phyloP scores from a whole-genome alignment of 2,888 invertebrate genomes.

The Drosophila yooni region DNA sequence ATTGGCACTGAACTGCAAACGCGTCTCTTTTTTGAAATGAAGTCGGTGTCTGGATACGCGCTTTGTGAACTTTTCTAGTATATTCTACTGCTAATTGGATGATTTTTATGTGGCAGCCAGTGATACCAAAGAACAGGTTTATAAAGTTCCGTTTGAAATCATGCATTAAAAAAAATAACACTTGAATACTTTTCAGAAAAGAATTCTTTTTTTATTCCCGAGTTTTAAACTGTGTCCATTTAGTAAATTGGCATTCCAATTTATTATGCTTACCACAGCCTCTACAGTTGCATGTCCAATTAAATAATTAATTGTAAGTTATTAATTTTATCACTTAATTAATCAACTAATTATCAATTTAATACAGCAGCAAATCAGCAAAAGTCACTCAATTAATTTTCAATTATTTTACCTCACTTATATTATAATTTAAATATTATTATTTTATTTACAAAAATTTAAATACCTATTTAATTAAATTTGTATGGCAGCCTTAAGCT shows the following conservation, averaged over 20 bases:
- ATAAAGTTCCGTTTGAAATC: not conserved
- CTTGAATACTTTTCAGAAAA: not conserved
- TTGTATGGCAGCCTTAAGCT: too few relatives aligned
- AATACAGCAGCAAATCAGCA: too few relatives aligned
- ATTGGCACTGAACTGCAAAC: not conserved
- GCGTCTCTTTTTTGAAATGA: not conserved
- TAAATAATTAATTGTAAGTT: not conserved
- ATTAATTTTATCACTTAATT: not conserved
- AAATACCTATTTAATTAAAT: not conserved
- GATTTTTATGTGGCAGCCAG: constrained; percentile 3
- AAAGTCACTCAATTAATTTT: not conserved
- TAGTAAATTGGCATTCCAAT: not conserved
- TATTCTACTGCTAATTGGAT: constrained; percentile 37
- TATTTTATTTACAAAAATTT: not conserved
- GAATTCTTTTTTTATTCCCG: not conserved
- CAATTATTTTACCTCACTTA: not conserved
- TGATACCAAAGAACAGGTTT: not conserved
- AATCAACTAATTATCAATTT: not conserved
- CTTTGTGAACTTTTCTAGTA: not conserved
- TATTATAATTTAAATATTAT: too few relatives aligned
- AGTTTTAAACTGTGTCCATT: not conserved
- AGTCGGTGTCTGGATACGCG: not conserved
- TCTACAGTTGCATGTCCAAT: not conserved
- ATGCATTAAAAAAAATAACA: not conserved
- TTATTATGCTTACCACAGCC: not conserved